These are phyloP conservation scores for Eulacestoma nigropectus DNA, from an alignment of 2,113 vertebrate genomes.

Conservation along the genomic window DNA sequence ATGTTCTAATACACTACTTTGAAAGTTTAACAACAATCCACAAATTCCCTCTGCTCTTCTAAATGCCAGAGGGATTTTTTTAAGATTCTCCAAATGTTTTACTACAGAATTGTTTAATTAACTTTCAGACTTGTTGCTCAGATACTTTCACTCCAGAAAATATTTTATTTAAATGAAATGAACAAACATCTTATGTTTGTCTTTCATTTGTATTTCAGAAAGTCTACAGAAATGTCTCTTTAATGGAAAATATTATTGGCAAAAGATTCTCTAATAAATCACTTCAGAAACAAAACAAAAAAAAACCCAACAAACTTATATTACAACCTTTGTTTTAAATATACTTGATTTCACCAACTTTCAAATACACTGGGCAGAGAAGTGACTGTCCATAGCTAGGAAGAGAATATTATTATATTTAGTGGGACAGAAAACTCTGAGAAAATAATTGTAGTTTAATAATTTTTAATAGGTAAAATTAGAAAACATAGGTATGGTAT, in stretches of 20 bases:
- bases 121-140: conserved; percentile 26
- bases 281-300: background rate
- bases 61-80: background rate
- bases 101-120: conserved; percentile 5
- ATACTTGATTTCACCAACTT: background rate
- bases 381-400: background rate
- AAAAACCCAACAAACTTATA: background rate
- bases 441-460: background rate
- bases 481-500: background rate
- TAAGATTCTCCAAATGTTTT: conserved; percentile 38
- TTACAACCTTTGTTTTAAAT: background rate
- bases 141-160: conserved; percentile 5
- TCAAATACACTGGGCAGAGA: background rate
- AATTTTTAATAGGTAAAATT: background rate
- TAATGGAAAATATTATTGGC: background rate
- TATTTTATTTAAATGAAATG: conserved; percentile 24
- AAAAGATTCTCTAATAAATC: background rate
- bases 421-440: background rate
- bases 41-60: conserved; percentile 24
- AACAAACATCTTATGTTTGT: background rate
- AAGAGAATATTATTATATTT: background rate
- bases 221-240: background rate
- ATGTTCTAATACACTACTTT: conserved; percentile 9
- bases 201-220: conserved; percentile 15
- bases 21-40: conserved; percentile 34